phyloP scores from a whole-genome alignment of 2,113 vertebrate species.

The Chloropsis cyanopogon region DNA sequence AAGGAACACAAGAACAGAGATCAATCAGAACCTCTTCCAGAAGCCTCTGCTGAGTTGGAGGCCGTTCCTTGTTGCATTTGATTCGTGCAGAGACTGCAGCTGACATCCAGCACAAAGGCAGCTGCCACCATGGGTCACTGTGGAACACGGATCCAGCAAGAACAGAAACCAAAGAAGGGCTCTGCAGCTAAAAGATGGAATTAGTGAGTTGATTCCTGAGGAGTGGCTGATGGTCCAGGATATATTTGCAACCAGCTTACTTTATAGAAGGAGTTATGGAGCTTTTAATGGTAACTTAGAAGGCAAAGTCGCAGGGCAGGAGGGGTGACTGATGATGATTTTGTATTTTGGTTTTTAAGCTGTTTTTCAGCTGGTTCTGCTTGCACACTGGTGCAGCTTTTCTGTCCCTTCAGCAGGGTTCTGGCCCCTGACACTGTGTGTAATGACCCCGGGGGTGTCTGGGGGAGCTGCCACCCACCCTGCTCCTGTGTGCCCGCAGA shows the following conservation, averaged over 20 bases:
- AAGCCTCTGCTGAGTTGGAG: not conserved
- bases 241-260: not conserved
- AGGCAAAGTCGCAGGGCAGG: not conserved
- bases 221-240: not conserved
- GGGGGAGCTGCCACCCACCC: not conserved
- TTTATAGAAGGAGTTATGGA: not conserved
- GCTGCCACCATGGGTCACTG: not conserved
- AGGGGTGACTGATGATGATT: not conserved
- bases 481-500: constrained; percentile 72
- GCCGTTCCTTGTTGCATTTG: not conserved
- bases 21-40: not conserved
- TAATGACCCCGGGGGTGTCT: not conserved
- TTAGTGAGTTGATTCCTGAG: not conserved
- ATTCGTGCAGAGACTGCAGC: not conserved
- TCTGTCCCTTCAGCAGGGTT: not conserved
- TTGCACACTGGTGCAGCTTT: not conserved
- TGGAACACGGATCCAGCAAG: not conserved
- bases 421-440: not conserved
- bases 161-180: not conserved
- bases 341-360: not conserved
- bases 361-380: not conserved
- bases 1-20: not conserved
- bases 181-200: not conserved
- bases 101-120: not conserved
- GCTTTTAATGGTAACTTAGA: not conserved